A percentile compares a stretch with the other conserved stretches of the same genome.
phyloP scores from a whole-genome alignment of 2,888 invertebrate genomes.

The Baccha elongata region DNA sequence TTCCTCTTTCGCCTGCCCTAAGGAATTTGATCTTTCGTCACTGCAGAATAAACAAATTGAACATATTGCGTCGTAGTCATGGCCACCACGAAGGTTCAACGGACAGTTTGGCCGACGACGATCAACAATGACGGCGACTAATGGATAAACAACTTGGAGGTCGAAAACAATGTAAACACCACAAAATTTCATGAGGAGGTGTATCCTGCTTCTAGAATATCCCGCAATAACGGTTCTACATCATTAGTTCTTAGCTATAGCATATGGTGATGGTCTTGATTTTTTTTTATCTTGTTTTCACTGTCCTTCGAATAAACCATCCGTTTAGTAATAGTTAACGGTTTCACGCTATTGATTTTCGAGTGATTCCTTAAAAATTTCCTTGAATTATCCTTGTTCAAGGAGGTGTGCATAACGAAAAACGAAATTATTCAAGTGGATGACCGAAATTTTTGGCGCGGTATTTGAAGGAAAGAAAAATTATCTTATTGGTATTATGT shows the following conservation, averaged over 20 bases:
- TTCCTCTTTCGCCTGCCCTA: constrained; percentile 1
- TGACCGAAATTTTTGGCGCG: constrained; percentile 29
- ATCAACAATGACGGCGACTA: constrained; percentile 6
- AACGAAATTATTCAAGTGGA: constrained; percentile 51
- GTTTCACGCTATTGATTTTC: constrained; percentile 67
- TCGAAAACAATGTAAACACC: constrained; percentile 69
- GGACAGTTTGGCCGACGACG: constrained; percentile 6
- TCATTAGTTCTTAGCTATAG: constrained; percentile 45
- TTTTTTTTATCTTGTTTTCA: constrained; percentile 33
- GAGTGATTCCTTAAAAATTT: constrained; percentile 42
- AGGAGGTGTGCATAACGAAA: neutral
- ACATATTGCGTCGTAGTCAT: constrained; percentile 52
- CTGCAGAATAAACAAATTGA: constrained; percentile 58
- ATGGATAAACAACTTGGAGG: constrained; percentile 45
- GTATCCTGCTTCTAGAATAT: constrained; percentile 52
- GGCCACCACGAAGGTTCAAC: constrained; percentile 24
- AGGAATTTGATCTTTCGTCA: constrained; percentile 57
- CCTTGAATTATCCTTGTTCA: constrained; percentile 5
- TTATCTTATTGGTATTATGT: constrained; percentile 14
- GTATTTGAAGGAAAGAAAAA: constrained; percentile 1
- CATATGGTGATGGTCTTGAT: constrained; percentile 51
- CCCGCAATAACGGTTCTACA: constrained; percentile 43
- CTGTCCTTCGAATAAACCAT: constrained; percentile 40
- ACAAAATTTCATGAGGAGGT: constrained; percentile 36
- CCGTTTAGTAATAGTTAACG: constrained; percentile 61